Evolutionary conservation across 2,113 vertebrate genomes (phyloP).

Genomic region (Empidonax traillii): DNA sequence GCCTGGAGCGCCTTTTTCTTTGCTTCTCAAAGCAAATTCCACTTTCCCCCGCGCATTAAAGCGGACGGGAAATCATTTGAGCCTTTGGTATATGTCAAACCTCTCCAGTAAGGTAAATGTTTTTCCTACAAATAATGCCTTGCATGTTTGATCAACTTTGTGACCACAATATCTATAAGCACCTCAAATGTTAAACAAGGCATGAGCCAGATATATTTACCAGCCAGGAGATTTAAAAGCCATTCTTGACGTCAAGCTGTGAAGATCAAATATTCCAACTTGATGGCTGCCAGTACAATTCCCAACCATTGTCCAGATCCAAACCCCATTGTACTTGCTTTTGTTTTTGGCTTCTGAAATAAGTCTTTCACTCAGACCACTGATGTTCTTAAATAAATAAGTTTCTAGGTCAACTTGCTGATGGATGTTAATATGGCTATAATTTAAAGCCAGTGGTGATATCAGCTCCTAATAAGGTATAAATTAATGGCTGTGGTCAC

Average conservation of each 20-base stretch:
- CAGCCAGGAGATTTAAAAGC: conserved; percentile 71
- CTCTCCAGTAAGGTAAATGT: conserved; percentile 47
- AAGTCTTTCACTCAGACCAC: conserved; percentile 55
- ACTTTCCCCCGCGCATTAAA: conserved; percentile 6
- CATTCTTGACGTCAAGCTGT: conserved; percentile 73
- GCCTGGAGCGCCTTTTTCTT: background rate
- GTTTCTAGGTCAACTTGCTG: conserved; percentile 64
- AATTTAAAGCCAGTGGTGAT: background rate
- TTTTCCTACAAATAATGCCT: conserved; percentile 56
- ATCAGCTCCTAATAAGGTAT: conserved; percentile 1
- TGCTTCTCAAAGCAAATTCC: background rate
- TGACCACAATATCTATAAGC: conserved; percentile 60
- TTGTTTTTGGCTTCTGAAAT: conserved; percentile 65
- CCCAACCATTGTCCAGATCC: conserved; percentile 69
- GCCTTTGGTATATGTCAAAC: background rate
- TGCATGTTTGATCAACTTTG: conserved; percentile 43
- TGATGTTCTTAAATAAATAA: conserved; percentile 67
- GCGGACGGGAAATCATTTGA: conserved; percentile 46
- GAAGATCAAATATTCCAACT: conserved; percentile 72
- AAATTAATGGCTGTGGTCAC: background rate
- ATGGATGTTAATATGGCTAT: background rate
- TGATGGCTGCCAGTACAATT: conserved; percentile 58
- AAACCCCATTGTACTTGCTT: conserved; percentile 69
- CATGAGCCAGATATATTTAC: conserved; percentile 62
- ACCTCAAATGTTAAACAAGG: conserved; percentile 45